Base-by-base conservation (phyloP, 2,113 vertebrate species). In the Lophotis ruficrista region DNA sequence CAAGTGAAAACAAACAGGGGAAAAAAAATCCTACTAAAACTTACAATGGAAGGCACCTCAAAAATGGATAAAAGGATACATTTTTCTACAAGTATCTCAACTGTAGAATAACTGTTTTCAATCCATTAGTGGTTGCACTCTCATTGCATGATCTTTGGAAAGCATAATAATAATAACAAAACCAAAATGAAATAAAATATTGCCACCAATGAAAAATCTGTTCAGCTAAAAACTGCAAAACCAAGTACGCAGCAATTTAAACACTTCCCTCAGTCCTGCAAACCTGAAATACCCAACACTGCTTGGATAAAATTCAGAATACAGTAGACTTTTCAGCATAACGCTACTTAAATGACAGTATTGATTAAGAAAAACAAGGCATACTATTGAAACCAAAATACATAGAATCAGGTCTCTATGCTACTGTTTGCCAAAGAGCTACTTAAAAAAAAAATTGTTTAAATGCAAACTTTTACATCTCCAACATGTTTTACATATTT, bases 381-480 rank as follows among this genome's bases (percentile, higher is more conserved):
- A 70, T 62, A 90, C 33, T 90, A 89, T 45, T 66, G 73, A 96
- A 96, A 88, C 91, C 94, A 93, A 96, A 89, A 95, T 93, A 96
- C 94, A 83, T 85, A 84, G 93, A 97, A 94, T 77, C 73, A 87
- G 85, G 83, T 65, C 96, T 92, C 97, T 90, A 83, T 81, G 93
- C 75, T 71, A 97, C 71, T 87, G 23, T 66, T 94, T 61, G 90
- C 57, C 75, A 86, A 57, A 96, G 95, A 66, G 75, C 84, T 93
- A 56, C 45, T 75, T 83, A 7, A 96, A 76, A 43, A 77, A 38
- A 65, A 91, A 75, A 89, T 70, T 64, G 82, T 94, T 93, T 87
- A 98, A 98, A 98, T 96, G 96, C 98, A 97, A 98, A 98, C 97
- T 97, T 98, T 96, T 98, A 98, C 98, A 98, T 97, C 98, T 98